These are phyloP conservation scores for Calameuta idolon DNA, from an alignment of 2,888 invertebrate genomes.

Conservation along the genomic window DNA sequence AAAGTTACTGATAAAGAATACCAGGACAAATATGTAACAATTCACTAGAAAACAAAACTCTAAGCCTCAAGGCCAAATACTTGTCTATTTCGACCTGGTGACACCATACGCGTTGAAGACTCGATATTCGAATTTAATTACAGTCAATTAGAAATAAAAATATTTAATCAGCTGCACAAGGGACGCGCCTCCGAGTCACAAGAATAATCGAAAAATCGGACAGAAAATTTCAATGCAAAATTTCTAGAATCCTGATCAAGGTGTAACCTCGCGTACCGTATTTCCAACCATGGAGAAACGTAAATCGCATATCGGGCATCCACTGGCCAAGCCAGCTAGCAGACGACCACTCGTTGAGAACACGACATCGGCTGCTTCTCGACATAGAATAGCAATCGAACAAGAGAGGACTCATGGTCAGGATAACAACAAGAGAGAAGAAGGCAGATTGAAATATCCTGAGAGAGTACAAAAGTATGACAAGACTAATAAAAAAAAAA, in stretches of 20 bases:
- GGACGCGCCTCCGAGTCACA: not conserved
- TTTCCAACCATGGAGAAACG: not conserved
- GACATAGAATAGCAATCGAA: not conserved
- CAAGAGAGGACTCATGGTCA: not conserved
- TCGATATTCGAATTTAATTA: not conserved
- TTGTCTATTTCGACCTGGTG: not conserved
- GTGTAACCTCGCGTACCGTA: not conserved
- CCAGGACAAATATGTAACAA: not conserved
- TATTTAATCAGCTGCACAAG: not conserved
- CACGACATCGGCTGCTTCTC: not conserved
- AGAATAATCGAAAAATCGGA: not conserved
- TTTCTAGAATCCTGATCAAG: not conserved
- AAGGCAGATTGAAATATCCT: not conserved
- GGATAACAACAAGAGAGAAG: constrained; percentile 9
- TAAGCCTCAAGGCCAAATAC: not conserved
- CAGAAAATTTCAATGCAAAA: not conserved
- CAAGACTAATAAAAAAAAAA: not conserved
- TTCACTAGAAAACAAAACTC: not conserved
- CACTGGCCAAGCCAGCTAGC: not conserved
- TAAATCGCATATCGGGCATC: not conserved
- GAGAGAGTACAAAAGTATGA: not conserved
- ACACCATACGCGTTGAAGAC: not conserved
- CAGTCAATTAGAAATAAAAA: not conserved
- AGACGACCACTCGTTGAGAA: not conserved
- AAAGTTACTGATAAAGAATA: not conserved